Conservation (phyloP, 1,140 invertebrate genomes). For the Carposina sasakii region DNA sequence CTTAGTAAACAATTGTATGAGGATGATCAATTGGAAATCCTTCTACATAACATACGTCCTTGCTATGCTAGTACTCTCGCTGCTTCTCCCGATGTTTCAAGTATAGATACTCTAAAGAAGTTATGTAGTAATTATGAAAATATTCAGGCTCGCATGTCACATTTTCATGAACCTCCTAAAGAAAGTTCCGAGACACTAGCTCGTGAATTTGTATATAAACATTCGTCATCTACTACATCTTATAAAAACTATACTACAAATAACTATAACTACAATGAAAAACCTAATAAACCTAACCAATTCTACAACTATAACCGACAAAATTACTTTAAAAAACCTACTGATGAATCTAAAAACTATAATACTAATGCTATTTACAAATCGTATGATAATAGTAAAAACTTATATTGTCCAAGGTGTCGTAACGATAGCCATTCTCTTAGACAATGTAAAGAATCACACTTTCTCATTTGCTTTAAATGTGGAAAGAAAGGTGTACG, state of each 20-base stretch:
- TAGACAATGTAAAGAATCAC: neutral
- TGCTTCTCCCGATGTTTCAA: constrained; percentile 8
- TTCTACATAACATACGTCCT: constrained; percentile 30
- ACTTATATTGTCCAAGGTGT: constrained; percentile 4
- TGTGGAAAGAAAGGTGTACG: constrained; percentile 5
- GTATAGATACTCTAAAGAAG: constrained; percentile 12
- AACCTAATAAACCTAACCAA: neutral
- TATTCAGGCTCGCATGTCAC: constrained; percentile 15
- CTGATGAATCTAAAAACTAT: neutral
- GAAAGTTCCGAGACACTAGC: constrained; percentile 12
- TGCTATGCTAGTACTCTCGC: constrained; percentile 25
- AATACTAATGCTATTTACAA: neutral
- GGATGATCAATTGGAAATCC: constrained; percentile 31
- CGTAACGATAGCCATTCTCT: neutral
- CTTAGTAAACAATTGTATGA: constrained; percentile 20
- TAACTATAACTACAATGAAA: neutral
- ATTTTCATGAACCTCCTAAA: constrained; percentile 18
- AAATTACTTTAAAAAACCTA: neutral
- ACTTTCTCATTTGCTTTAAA: neutral
- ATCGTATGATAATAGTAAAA: neutral
- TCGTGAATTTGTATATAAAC: constrained; percentile 22
- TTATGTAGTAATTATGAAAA: constrained; percentile 22
- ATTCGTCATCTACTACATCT: neutral
- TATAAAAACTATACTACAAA: neutral
- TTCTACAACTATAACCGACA: neutral